Conservation (phyloP, 2,797 vertebrate genomes). For the Picus viridis region DNA sequence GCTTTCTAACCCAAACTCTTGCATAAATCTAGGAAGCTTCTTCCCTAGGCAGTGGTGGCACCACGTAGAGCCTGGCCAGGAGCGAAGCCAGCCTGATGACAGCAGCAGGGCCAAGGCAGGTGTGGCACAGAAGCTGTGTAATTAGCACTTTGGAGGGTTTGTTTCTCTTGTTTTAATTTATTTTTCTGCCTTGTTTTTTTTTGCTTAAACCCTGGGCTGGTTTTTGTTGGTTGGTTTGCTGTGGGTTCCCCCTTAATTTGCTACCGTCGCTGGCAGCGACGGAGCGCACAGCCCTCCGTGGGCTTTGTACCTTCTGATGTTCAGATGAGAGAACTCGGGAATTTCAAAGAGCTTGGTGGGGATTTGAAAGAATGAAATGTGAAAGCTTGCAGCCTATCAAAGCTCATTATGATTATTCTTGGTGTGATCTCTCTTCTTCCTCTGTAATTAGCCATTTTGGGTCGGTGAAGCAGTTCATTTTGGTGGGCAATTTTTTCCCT, state of each 20-base stretch:
- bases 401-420: slow-evolving; percentile 83
- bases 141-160: slow-evolving; percentile 67
- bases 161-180: background rate
- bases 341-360: slow-evolving; percentile 81
- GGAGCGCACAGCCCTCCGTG: slow-evolving; percentile 60
- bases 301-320: slow-evolving; percentile 82
- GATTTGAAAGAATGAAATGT: slow-evolving; percentile 75
- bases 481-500: slow-evolving; percentile 26
- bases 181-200: no score
- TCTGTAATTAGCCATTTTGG: slow-evolving; percentile 68
- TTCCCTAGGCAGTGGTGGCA: background rate
- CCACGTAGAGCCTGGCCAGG: background rate
- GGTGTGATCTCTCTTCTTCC: slow-evolving; percentile 68
- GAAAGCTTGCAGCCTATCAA: slow-evolving; percentile 76
- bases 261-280: slow-evolving; percentile 75
- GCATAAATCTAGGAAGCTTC: background rate
- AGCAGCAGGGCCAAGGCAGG: slow-evolving; percentile 77
- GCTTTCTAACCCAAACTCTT: no score
- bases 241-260: slow-evolving; percentile 30
- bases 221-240: background rate
- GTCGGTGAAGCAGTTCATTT: slow-evolving; percentile 62
- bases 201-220: no score
- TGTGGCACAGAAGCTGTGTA: slow-evolving; percentile 75
- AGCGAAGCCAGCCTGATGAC: slow-evolving; percentile 68
- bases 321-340: slow-evolving; percentile 81